Percentiles rank a stretch among this genome's conserved stretches.
phyloP scores from a whole-genome alignment of 2,888 invertebrate species.

The Selenia dentaria region DNA sequence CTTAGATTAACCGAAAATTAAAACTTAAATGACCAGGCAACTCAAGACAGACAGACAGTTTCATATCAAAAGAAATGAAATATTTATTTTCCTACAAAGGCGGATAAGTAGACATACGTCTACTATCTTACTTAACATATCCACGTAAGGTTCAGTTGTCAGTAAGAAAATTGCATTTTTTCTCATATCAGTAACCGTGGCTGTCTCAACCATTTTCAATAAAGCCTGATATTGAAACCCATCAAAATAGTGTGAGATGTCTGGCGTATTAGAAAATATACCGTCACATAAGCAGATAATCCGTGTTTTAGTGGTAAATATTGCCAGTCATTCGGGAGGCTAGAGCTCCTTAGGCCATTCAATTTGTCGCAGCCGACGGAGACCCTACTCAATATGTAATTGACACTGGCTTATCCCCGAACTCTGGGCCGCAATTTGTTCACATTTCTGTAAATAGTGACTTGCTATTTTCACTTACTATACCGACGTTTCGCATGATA shows the following conservation, averaged over 20 bases:
- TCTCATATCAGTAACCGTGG: conserved; percentile 37
- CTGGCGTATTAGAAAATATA: conserved; percentile 52
- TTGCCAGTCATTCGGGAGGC: conserved; percentile 62
- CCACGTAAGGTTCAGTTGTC: conserved; percentile 1
- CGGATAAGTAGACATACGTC: too few species aligned
- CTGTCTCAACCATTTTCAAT: conserved; percentile 35
- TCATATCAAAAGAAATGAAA: too few species aligned
- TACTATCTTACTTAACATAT: neutral
- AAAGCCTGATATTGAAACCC: conserved; percentile 36
- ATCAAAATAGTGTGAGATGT: conserved; percentile 34
- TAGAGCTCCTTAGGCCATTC: conserved; percentile 66
- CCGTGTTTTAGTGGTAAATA: conserved; percentile 67
- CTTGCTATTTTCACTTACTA: conserved; percentile 50
- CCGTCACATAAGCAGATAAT: conserved; percentile 55
- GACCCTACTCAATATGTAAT: conserved; percentile 80
- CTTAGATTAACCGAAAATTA: too few species aligned
- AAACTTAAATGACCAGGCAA: too few species aligned
- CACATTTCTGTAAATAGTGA: conserved; percentile 64
- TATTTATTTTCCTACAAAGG: too few species aligned
- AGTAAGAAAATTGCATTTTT: conserved; percentile 31
- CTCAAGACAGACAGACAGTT: too few species aligned
- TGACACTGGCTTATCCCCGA: conserved; percentile 78
- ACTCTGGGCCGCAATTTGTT: conserved; percentile 75
- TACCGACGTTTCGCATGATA: conserved; percentile 36
- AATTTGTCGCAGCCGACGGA: conserved; percentile 68